A percentile compares a stretch with the other conserved stretches of the same genome.
phyloP scores from a whole-genome alignment of 2,888 invertebrate species.

The Pandemis corylana region DNA sequence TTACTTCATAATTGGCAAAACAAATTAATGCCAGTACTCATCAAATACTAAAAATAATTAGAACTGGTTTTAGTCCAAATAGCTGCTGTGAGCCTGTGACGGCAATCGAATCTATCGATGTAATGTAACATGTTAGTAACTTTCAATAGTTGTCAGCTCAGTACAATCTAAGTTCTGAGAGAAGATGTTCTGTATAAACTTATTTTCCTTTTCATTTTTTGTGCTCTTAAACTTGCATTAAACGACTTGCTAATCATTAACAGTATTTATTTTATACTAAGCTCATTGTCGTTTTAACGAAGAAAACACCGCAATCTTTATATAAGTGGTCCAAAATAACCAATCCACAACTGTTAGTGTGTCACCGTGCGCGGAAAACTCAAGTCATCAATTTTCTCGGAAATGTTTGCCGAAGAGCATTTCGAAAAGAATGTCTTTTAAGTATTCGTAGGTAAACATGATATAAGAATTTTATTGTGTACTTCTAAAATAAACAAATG shows the following conservation, averaged over 20 bases:
- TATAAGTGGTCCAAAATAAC: conserved; percentile 3
- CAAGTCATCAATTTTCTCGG: conserved; percentile 24
- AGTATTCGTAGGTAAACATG: not conserved
- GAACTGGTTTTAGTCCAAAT: not conserved
- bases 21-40: not conserved
- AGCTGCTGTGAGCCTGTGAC: no score
- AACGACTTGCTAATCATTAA: not conserved
- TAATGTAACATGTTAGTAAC: no score
- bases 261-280: not conserved
- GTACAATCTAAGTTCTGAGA: no score
- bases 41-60: not conserved
- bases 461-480: not conserved
- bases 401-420: conserved; percentile 20
- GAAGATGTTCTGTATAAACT: no score
- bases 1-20: not conserved
- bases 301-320: conserved; percentile 4
- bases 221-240: not conserved
- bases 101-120: not conserved
- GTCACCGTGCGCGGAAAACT: conserved; percentile 34
- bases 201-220: not conserved
- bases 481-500: not conserved
- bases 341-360: conserved; percentile 11
- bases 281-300: not conserved
- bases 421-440: conserved; percentile 1
- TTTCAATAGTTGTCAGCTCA: no score